A percentile compares a stretch with the other conserved stretches of the same genome.
Evolutionary conservation across 2,113 vertebrate species (phyloP).

Genomic region (Melierax canorus): DNA sequence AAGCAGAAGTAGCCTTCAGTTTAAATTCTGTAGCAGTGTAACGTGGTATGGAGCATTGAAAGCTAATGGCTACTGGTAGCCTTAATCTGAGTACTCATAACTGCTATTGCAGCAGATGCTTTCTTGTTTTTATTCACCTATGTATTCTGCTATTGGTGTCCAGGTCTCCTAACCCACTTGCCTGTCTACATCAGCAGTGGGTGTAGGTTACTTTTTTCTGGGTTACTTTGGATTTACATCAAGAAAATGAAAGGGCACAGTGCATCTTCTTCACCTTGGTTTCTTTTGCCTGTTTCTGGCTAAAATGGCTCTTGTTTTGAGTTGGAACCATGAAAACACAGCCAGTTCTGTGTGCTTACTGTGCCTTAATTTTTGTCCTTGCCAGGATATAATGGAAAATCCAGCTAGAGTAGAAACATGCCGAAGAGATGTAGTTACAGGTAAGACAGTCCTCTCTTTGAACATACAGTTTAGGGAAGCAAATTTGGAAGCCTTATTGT

Average conservation of each 20-base stretch:
- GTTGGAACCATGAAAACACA: not conserved
- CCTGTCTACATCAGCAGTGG: not conserved
- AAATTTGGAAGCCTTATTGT: not conserved
- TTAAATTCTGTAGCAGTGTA: not conserved
- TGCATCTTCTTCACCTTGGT: not conserved
- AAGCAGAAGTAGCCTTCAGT: not conserved
- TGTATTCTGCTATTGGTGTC: not conserved
- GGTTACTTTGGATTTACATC: not conserved
- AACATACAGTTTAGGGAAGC: not conserved
- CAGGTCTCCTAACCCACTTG: not conserved
- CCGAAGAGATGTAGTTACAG: not conserved
- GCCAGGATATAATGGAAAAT: not conserved
- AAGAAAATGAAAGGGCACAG: not conserved
- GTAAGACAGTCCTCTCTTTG: not conserved
- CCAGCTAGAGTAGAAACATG: not conserved
- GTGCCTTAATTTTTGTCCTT: not conserved
- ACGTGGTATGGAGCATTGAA: not conserved
- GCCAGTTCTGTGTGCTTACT: not conserved
- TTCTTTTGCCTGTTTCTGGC: not conserved
- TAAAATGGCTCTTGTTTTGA: not conserved
- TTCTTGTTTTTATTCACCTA: not conserved
- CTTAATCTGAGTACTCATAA: not conserved
- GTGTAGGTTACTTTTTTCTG: not conserved
- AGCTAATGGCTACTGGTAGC: not conserved
- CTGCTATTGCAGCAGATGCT: not conserved